Percentiles rank a stretch among this genome's conserved stretches.
Evolutionary conservation across 1,140 invertebrate species (phyloP).

Genomic region (Sycobia sp.): DNA sequence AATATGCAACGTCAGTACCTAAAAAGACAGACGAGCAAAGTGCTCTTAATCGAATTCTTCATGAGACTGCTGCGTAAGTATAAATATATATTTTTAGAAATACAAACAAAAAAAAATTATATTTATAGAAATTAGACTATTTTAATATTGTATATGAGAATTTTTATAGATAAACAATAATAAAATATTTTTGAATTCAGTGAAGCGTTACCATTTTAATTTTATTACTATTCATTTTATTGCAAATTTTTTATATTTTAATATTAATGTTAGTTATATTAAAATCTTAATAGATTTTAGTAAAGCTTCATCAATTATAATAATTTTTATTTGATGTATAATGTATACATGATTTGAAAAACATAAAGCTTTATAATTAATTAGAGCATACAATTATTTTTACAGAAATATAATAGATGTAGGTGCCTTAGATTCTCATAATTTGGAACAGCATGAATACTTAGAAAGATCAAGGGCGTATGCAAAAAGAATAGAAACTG

Average conservation of each 20-base stretch:
- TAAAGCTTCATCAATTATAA: too few relatives aligned
- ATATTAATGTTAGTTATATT: neutral
- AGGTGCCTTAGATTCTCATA: conserved; percentile 77
- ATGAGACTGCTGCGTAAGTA: conserved; percentile 85
- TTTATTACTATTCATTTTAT: neutral
- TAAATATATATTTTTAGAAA: conserved; percentile 7
- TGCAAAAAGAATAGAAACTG: conserved; percentile 65
- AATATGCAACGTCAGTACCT: conserved; percentile 69
- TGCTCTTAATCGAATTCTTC: conserved; percentile 82
- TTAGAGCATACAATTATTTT: conserved; percentile 36
- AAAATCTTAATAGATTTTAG: neutral
- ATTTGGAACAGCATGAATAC: conserved; percentile 80
- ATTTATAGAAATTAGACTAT: too few relatives aligned
- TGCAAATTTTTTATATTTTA: neutral
- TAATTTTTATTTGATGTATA: too few relatives aligned
- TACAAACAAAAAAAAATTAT: too few relatives aligned
- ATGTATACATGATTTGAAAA: too few relatives aligned
- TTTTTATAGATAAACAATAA: too few relatives aligned
- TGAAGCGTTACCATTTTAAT: too few relatives aligned
- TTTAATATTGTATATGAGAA: too few relatives aligned
- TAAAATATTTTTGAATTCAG: too few relatives aligned
- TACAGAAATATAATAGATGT: conserved; percentile 85
- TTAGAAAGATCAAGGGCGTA: conserved; percentile 76
- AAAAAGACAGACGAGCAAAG: conserved; percentile 88
- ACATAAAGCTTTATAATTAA: too few relatives aligned